Evolutionary conservation across 2,113 vertebrate species (phyloP).

Genomic region (Entomyzon cyanotis): DNA sequence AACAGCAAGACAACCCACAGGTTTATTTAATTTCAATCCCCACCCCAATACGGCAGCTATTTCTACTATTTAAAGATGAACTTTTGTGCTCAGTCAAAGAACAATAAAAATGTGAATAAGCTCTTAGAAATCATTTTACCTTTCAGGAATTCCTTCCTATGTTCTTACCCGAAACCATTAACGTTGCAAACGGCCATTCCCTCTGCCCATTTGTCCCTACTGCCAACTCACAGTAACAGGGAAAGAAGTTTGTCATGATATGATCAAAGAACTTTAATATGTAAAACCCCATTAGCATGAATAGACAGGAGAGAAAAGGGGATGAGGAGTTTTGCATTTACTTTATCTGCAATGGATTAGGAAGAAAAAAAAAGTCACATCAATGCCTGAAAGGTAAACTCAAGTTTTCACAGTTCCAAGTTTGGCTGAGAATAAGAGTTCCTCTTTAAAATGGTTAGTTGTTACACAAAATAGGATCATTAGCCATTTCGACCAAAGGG

Average conservation of each 20-base stretch:
- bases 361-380: not conserved
- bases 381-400: constrained; percentile 83
- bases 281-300: constrained; percentile 69
- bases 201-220: constrained; percentile 73
- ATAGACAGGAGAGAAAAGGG: constrained; percentile 76
- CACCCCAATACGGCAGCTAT: constrained; percentile 76
- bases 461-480: constrained; percentile 79
- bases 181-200: constrained; percentile 42
- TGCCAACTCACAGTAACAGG: constrained; percentile 74
- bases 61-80: constrained; percentile 82
- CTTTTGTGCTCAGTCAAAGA: constrained; percentile 83
- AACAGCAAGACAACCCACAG: constrained; percentile 94
- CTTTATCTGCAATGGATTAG: constrained; percentile 19
- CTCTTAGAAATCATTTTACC: constrained; percentile 75
- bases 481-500: constrained; percentile 94
- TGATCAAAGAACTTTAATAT: not conserved
- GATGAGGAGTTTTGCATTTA: constrained; percentile 42
- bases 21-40: constrained; percentile 75
- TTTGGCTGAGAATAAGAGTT: constrained; percentile 86
- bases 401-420: constrained; percentile 62
- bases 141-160: constrained; percentile 80
- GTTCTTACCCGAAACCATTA: not conserved
- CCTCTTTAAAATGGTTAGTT: constrained; percentile 83
- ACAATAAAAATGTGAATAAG: constrained; percentile 45
- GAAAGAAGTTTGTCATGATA: constrained; percentile 9